These are phyloP conservation scores for Drosophila prostipennis DNA, from an alignment of 2,888 invertebrate genomes.

Conservation along the genomic window DNA sequence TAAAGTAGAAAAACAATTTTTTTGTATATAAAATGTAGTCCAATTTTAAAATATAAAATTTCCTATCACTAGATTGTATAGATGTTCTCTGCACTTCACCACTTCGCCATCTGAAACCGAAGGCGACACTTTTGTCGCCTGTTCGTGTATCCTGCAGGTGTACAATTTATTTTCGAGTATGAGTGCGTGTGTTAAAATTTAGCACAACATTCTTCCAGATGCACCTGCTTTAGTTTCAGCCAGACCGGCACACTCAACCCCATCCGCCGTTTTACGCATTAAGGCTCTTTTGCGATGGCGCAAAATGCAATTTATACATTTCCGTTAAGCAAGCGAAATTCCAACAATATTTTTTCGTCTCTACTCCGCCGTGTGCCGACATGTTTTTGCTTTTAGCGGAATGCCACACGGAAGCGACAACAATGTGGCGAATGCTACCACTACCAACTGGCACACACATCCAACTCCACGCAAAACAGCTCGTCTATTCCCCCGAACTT, in stretches of 20 bases:
- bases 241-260: constrained; percentile 10
- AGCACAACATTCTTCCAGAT: constrained; percentile 67
- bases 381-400: constrained; percentile 71
- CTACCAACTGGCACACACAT: constrained; percentile 5
- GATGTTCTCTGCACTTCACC: too few species aligned
- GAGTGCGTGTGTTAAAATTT: constrained; percentile 57
- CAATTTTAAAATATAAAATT: too few species aligned
- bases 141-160: constrained; percentile 16
- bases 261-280: constrained; percentile 45
- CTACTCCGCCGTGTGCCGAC: constrained; percentile 46
- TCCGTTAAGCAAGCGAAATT: constrained; percentile 73
- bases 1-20: too few species aligned
- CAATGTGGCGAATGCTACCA: constrained; percentile 22
- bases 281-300: constrained; percentile 46
- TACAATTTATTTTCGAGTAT: constrained; percentile 26
- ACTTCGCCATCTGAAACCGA: not conserved
- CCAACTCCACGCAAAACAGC: not conserved
- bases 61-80: too few species aligned
- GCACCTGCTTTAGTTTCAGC: constrained; percentile 51
- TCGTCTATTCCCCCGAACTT: not conserved
- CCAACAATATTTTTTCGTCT: constrained; percentile 53
- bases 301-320: constrained; percentile 80
- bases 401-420: constrained; percentile 39
- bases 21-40: too few species aligned
- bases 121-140: constrained; percentile 67